These are phyloP conservation scores for Boulengeromyrus knoepffleri DNA, from an alignment of 2,113 vertebrate genomes.

Conservation along the genomic window DNA sequence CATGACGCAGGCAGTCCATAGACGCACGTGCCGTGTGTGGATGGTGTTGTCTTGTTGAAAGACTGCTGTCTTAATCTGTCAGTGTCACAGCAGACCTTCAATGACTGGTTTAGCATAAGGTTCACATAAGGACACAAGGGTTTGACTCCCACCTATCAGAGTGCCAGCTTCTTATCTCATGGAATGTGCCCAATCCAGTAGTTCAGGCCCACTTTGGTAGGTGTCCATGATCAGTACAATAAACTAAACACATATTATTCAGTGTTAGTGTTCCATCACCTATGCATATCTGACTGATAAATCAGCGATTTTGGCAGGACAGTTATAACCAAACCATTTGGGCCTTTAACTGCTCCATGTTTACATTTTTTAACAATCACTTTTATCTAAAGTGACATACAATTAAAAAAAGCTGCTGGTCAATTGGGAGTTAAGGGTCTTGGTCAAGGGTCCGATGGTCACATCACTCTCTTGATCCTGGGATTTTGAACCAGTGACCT, in stretches of 20 bases:
- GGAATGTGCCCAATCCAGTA: not conserved
- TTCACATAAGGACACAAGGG: not conserved
- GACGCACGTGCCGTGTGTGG: no score
- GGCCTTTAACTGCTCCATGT: not conserved
- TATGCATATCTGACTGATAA: not conserved
- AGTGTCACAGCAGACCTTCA: not conserved
- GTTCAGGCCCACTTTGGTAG: not conserved
- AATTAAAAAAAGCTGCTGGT: not conserved
- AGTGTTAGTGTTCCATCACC: not conserved
- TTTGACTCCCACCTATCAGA: not conserved
- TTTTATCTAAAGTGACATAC: not conserved
- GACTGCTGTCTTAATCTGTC: not conserved
- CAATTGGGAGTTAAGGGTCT: not conserved
- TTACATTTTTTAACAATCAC: not conserved
- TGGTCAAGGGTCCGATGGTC: not conserved
- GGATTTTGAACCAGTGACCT: not conserved
- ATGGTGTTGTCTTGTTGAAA: no score
- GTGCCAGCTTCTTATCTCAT: not conserved
- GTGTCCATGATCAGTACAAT: not conserved
- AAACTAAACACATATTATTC: not conserved
- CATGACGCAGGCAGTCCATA: no score
- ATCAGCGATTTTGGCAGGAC: not conserved
- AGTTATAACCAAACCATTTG: not conserved
- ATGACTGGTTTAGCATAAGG: not conserved
- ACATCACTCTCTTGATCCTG: not conserved